phyloP scores from a whole-genome alignment of 37 sponge, comb jelly and placozoan genomes.

The Spongilla lacustris region DNA sequence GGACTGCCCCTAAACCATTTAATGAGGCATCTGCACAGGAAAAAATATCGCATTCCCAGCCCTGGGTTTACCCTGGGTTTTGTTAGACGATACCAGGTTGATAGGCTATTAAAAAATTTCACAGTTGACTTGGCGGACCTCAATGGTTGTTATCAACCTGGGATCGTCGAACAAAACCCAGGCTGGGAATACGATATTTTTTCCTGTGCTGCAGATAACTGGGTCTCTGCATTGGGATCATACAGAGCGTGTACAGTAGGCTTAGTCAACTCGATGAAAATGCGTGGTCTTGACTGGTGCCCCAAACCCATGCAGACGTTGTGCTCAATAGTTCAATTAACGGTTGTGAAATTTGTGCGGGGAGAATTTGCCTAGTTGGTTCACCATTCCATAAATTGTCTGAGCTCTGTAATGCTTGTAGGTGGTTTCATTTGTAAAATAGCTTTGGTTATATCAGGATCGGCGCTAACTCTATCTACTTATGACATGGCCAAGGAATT shows the following conservation, averaged over 20 bases:
- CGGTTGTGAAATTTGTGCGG: slow-evolving; percentile 17
- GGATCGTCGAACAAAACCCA: no score
- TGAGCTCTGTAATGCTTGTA: neutral
- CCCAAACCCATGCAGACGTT: slow-evolving; percentile 13
- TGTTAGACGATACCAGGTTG: no score
- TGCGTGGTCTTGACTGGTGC: slow-evolving; percentile 1
- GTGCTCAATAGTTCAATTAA: slow-evolving; percentile 22
- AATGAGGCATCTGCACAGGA: slow-evolving; percentile 12
- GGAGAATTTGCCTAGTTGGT: slow-evolving; percentile 9
- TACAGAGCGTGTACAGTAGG: slow-evolving; percentile 4
- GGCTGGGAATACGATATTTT: no score
- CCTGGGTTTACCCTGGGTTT: no score
- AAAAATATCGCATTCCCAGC: no score
- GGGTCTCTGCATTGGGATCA: neutral
- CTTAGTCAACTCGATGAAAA: slow-evolving; percentile 17
- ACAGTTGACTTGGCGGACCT: no score
- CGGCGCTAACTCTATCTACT: neutral
- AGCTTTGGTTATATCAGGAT: neutral
- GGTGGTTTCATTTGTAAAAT: slow-evolving; percentile 13
- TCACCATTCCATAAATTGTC: slow-evolving; percentile 28
- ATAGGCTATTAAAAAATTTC: no score
- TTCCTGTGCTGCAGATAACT: no score
- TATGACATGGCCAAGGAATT: slow-evolving; percentile 33
- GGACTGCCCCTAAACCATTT: slow-evolving; percentile 11
- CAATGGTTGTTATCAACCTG: no score